These are phyloP conservation scores for Ascaphus truei DNA, from an alignment of 2,113 vertebrate species.

Conservation along the genomic window DNA sequence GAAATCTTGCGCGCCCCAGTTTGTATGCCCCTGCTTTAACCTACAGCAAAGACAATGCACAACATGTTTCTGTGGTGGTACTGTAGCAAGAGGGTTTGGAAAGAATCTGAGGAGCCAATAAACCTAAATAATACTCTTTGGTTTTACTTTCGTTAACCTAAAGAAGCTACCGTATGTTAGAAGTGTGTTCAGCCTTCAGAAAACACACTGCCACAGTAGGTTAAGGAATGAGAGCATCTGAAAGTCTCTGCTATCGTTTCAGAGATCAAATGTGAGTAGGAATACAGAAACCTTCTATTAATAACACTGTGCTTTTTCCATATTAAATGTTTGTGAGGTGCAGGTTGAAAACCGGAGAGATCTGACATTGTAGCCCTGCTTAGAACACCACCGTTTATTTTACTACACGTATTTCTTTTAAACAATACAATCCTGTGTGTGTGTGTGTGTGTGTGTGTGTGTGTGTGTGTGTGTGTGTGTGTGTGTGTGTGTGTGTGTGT, in stretches of 20 bases:
- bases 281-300: slow-evolving; percentile 19
- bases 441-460: neutral
- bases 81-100: neutral
- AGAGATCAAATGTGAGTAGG: slow-evolving; percentile 17
- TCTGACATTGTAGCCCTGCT: slow-evolving; percentile 2
- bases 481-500: neutral
- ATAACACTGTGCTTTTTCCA: slow-evolving; percentile 25
- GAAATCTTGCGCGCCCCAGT: no score
- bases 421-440: neutral
- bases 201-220: neutral
- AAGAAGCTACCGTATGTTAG: no score
- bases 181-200: neutral
- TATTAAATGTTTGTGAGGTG: slow-evolving; percentile 35
- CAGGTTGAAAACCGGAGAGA: neutral
- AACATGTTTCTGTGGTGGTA: no score
- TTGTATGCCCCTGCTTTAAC: no score
- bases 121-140: no score
- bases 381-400: slow-evolving; percentile 5
- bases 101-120: no score
- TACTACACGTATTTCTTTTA: slow-evolving; percentile 22
- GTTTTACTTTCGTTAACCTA: no score
- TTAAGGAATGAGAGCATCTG: neutral
- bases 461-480: neutral
- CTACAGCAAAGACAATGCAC: no score
- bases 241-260: slow-evolving; percentile 1